Evolutionary conservation across 2,797 vertebrate genomes (phyloP).

Genomic region (Sebastes cheni): DNA sequence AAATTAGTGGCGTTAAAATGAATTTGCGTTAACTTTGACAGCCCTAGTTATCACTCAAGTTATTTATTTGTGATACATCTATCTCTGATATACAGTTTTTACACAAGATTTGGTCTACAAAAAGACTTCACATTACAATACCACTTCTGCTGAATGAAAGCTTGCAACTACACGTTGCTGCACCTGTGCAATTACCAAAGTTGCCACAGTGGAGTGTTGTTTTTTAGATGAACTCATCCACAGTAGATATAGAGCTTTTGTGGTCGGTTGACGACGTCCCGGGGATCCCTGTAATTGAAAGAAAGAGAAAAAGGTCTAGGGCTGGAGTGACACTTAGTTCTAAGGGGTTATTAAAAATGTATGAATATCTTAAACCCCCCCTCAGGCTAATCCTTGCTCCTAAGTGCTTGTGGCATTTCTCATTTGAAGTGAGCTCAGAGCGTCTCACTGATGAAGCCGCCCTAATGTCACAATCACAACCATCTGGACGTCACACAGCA

Average conservation of each 20-base stretch:
- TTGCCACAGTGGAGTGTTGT: neutral
- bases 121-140: neutral
- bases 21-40: too few species aligned
- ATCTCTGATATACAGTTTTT: neutral
- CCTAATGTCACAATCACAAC: slow-evolving; percentile 54
- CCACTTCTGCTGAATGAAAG: neutral
- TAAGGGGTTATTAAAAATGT: slow-evolving; percentile 48
- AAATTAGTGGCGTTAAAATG: too few species aligned
- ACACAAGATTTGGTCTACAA: neutral
- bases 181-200: neutral
- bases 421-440: slow-evolving; percentile 31
- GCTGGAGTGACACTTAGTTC: slow-evolving; percentile 13
- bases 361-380: slow-evolving; percentile 32
- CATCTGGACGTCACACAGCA: slow-evolving; percentile 61
- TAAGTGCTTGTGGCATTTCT: slow-evolving; percentile 36
- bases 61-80: neutral
- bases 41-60: neutral
- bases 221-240: neutral
- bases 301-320: neutral
- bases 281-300: neutral
- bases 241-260: neutral
- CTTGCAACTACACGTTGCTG: neutral
- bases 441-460: slow-evolving; percentile 32
- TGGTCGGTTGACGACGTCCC: neutral
- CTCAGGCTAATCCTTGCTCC: slow-evolving; percentile 24